Evolutionary conservation across 2,797 vertebrate species (phyloP).

Genomic region (Acanthis flammea): DNA sequence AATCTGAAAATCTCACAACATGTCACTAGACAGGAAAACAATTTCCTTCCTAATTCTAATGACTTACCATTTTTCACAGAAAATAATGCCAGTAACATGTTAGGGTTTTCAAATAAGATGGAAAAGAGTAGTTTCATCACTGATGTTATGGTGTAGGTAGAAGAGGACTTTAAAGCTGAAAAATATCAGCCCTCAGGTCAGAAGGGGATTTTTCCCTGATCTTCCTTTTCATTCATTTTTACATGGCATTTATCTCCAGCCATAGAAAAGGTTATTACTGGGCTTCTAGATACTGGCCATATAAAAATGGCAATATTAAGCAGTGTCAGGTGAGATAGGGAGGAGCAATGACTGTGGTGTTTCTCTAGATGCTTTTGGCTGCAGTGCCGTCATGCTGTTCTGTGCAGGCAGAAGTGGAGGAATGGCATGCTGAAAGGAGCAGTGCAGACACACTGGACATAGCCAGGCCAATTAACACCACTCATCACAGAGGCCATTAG

Average conservation of each 20-base stretch:
- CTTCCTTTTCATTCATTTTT: conserved; percentile 63
- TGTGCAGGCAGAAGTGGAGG: background rate
- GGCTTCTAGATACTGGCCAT: background rate
- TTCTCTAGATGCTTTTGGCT: conserved; percentile 24
- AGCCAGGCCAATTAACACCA: conserved; percentile 13
- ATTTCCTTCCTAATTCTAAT: conserved; percentile 35
- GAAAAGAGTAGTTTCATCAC: conserved; percentile 50
- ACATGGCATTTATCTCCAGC: conserved; percentile 48
- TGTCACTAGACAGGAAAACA: conserved; percentile 25
- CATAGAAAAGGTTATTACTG: conserved; percentile 38
- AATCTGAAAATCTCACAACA: background rate
- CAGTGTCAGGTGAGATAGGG: background rate
- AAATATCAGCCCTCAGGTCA: conserved; percentile 57
- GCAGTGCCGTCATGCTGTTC: background rate
- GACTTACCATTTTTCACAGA: conserved; percentile 38
- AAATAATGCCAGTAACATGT: conserved; percentile 25
- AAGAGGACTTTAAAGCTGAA: conserved; percentile 56
- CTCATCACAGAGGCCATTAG: background rate
- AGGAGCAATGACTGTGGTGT: conserved; percentile 1
- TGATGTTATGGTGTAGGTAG: conserved; percentile 35
- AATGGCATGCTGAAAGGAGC: background rate
- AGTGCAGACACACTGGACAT: background rate
- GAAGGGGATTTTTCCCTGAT: conserved; percentile 47
- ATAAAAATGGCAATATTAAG: conserved; percentile 36
- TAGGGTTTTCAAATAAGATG: conserved; percentile 54